Evolutionary conservation across 2,888 invertebrate species (phyloP).

Genomic region (Gerris lacustris): DNA sequence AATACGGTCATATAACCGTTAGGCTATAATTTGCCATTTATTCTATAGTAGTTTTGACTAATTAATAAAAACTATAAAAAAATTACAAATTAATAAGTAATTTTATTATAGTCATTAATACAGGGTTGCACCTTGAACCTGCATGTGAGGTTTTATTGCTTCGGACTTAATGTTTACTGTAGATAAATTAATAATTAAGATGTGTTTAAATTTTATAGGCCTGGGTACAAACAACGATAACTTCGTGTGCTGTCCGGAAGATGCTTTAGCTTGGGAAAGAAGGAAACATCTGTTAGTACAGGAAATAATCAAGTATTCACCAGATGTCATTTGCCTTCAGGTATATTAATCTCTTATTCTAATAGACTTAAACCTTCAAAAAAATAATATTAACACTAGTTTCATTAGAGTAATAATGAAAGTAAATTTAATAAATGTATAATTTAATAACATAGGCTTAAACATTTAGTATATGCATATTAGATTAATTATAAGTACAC

Average conservation of each 20-base stretch:
- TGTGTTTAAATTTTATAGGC: conserved; percentile 38
- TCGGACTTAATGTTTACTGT: too few relatives aligned
- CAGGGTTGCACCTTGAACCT: too few relatives aligned
- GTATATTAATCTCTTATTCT: conserved; percentile 35
- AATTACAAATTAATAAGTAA: too few relatives aligned
- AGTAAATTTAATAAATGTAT: not conserved
- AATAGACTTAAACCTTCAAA: not conserved
- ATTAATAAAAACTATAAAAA: too few relatives aligned
- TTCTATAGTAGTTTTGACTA: too few relatives aligned
- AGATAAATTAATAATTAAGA: too few relatives aligned
- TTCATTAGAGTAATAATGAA: not conserved
- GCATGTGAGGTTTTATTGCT: too few relatives aligned
- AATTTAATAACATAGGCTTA: not conserved
- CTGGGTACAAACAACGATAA: conserved; percentile 57
- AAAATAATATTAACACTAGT: not conserved
- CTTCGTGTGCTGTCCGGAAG: conserved; percentile 56
- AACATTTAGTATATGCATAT: too few relatives aligned
- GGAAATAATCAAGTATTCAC: conserved; percentile 54
- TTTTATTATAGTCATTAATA: too few relatives aligned
- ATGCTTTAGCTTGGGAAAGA: conserved; percentile 55
- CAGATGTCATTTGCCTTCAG: conserved; percentile 60
- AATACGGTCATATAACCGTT: too few relatives aligned
- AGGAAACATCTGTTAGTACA: conserved; percentile 55
- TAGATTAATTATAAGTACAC: too few relatives aligned
- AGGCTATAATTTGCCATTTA: too few relatives aligned